These are phyloP conservation scores for Drosophila bocqueti DNA, from an alignment of 1,140 invertebrate species.

Conservation along the genomic window DNA sequence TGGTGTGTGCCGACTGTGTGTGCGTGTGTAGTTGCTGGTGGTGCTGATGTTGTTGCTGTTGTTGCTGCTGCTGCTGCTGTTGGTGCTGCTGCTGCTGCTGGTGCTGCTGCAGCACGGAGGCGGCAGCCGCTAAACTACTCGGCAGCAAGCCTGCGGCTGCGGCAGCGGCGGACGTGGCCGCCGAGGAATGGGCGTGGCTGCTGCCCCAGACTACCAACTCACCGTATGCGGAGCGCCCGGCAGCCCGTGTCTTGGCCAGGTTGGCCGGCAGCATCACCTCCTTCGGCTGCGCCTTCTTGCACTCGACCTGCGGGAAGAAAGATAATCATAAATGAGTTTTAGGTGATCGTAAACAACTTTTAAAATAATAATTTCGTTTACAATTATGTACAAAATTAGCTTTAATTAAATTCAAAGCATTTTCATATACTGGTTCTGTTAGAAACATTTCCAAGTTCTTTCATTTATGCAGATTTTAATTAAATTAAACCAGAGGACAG, in stretches of 20 bases:
- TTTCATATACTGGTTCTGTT: too few species aligned
- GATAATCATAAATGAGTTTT: not conserved
- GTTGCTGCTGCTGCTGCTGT: constrained; percentile 86
- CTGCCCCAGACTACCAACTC: constrained; percentile 95
- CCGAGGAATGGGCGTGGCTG: constrained; percentile 84
- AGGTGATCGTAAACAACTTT: too few species aligned
- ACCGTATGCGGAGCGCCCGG: constrained; percentile 96
- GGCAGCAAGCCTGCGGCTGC: constrained; percentile 86
- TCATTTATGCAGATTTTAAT: not conserved
- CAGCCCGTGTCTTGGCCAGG: constrained; percentile 96
- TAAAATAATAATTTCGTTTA: not conserved
- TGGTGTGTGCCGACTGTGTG: constrained; percentile 85
- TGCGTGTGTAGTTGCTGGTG: constrained; percentile 77
- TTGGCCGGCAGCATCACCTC: constrained; percentile 99
- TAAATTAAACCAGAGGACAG: not conserved
- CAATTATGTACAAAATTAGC: too few species aligned
- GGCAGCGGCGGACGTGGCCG: constrained; percentile 85
- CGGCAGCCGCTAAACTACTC: constrained; percentile 79
- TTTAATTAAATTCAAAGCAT: not conserved
- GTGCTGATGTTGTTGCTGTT: constrained; percentile 86
- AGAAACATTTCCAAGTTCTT: not conserved
- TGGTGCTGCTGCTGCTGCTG: constrained; percentile 66
- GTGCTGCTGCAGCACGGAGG: constrained; percentile 67
- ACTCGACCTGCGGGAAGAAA: constrained; percentile 93
- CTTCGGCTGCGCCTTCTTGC: constrained; percentile 99